Conservation (phyloP, 2,797 vertebrate genomes). For the Gymnopithys bicolor region DNA sequence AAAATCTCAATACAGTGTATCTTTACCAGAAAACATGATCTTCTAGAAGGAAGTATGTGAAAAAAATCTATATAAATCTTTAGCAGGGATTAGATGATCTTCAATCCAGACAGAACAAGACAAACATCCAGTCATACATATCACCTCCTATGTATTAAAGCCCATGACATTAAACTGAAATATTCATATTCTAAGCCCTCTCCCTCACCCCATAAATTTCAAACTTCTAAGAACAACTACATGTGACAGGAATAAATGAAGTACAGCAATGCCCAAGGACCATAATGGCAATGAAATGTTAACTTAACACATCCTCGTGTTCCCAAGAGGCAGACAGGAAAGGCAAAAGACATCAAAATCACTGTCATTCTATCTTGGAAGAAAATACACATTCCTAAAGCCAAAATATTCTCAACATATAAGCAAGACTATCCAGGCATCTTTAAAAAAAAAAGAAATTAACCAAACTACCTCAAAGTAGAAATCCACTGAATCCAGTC, state of each 20-base stretch:
- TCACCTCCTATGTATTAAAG: not conserved
- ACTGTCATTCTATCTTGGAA: not conserved
- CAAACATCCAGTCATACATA: not conserved
- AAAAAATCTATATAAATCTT: not conserved
- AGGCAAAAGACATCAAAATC: not conserved
- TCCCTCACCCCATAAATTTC: not conserved
- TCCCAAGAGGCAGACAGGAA: not conserved
- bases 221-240: not conserved
- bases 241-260: not conserved
- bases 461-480: not conserved
- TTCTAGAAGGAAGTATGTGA: not conserved
- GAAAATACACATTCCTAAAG: not conserved
- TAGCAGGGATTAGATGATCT: not conserved
- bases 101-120: not conserved
- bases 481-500: not conserved
- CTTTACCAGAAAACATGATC: not conserved
- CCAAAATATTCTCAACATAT: not conserved
- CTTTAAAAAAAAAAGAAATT: not conserved
- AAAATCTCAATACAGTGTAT: not conserved
- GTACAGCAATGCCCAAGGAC: not conserved
- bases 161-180: not conserved
- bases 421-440: not conserved
- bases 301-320: not conserved
- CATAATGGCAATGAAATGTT: not conserved
- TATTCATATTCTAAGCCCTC: not conserved